A percentile compares a stretch with the other conserved stretches of the same genome.
Evolutionary conservation across 2,888 invertebrate genomes (phyloP).

Genomic region (Leptothorax acervorum): DNA sequence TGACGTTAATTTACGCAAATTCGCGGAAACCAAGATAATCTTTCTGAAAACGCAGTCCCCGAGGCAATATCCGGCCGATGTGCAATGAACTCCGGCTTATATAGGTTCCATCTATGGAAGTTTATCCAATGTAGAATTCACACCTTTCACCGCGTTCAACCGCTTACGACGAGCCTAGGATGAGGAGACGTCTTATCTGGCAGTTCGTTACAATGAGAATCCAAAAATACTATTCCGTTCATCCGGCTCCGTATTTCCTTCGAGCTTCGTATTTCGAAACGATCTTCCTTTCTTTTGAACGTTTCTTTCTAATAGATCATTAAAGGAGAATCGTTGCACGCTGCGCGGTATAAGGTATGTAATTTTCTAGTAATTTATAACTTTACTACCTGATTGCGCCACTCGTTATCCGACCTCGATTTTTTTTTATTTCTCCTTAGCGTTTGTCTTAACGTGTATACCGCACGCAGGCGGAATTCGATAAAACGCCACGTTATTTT

Average conservation of each 20-base stretch:
- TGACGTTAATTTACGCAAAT: slow-evolving; percentile 43
- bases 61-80: slow-evolving; percentile 22
- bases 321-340: slow-evolving; percentile 2
- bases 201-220: not conserved
- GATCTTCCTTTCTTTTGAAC: not conserved
- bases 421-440: not conserved
- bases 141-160: slow-evolving; percentile 57
- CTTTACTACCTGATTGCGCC: slow-evolving; percentile 11
- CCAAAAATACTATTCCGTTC: not conserved
- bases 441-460: not conserved
- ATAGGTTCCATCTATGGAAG: slow-evolving; percentile 21
- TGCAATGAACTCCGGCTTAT: slow-evolving; percentile 41
- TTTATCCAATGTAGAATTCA: slow-evolving; percentile 52
- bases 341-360: not conserved
- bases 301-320: slow-evolving; percentile 1
- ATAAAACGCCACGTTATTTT: slow-evolving; percentile 19
- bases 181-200: slow-evolving; percentile 6
- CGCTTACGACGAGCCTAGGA: not conserved
- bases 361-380: slow-evolving; percentile 5
- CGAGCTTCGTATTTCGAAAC: slow-evolving; percentile 15
- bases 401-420: not conserved
- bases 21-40: slow-evolving; percentile 48
- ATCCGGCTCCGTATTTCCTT: not conserved
- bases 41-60: slow-evolving; percentile 37
- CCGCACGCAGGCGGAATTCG: slow-evolving; percentile 5